Percentiles rank a stretch among this genome's conserved stretches.
phyloP scores from a whole-genome alignment of 2,888 invertebrate species.

The Habrosyne pyritoides region DNA sequence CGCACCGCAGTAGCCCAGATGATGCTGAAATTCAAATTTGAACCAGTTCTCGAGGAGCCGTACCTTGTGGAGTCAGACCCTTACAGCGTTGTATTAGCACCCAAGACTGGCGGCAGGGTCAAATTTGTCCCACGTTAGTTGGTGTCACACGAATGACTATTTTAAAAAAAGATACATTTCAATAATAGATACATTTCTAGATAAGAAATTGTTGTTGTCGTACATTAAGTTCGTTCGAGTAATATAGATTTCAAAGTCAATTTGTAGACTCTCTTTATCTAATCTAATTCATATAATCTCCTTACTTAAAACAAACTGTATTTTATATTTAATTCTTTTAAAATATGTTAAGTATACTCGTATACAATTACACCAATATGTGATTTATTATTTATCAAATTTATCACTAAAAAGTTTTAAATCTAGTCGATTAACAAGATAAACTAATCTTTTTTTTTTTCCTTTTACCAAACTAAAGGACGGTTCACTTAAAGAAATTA shows the following conservation, averaged over 20 bases:
- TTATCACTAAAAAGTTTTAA: constrained; percentile 6
- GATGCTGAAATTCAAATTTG: constrained; percentile 49
- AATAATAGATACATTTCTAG: no score
- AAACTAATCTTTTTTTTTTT: constrained; percentile 21
- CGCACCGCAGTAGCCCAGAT: constrained; percentile 63
- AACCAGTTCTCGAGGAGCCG: constrained; percentile 39
- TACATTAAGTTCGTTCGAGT: no score
- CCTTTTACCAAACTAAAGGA: constrained; percentile 6
- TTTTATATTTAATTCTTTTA: no score
- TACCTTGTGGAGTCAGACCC: constrained; percentile 47
- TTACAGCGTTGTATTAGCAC: constrained; percentile 52
- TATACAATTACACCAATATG: no score
- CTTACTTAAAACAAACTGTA: constrained; percentile 20
- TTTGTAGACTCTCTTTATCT: no score
- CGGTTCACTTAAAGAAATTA: background rate
- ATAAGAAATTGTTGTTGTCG: no score
- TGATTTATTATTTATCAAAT: background rate
- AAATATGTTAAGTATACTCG: no score
- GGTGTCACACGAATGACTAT: background rate
- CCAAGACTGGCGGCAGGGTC: constrained; percentile 49
- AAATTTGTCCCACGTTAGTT: constrained; percentile 49
- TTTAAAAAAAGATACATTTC: no score
- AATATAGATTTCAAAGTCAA: no score
- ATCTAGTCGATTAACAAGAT: constrained; percentile 27
- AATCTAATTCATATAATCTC: constrained; percentile 17